A percentile compares a stretch with the other conserved stretches of the same genome.
phyloP scores from a whole-genome alignment of 2,113 vertebrate species.

The Elephantulus edwardii region DNA sequence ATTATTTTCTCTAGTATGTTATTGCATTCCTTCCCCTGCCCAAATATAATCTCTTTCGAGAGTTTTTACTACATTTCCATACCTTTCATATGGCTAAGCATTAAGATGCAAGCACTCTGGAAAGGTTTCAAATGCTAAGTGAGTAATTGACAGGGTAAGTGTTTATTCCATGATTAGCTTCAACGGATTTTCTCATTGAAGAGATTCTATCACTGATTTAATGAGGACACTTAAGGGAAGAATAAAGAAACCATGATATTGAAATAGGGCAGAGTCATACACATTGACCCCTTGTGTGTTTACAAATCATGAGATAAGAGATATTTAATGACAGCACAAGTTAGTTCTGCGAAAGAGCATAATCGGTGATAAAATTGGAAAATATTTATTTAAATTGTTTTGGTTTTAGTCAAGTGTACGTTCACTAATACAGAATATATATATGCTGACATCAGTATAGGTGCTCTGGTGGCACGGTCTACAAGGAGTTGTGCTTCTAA shows the following conservation, averaged over 20 bases:
- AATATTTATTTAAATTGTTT: neutral
- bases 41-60: too few species aligned
- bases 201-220: neutral
- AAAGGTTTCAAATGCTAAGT: neutral
- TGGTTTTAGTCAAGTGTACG: neutral
- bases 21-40: too few species aligned
- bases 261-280: neutral
- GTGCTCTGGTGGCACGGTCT: too few species aligned
- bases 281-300: fast-evolving
- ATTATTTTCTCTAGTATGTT: neutral
- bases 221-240: neutral
- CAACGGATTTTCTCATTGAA: neutral
- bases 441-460: too few species aligned
- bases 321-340: neutral
- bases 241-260: neutral
- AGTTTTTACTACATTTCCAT: neutral
- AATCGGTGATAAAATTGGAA: neutral
- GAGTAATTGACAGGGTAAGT: neutral
- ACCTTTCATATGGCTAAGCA: neutral
- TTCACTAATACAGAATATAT: neutral
- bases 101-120: neutral
- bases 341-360: neutral
- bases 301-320: neutral
- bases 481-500: too few species aligned
- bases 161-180: neutral